Base-by-base conservation (phyloP, 2,113 vertebrate species). In the Zapus hudsonius region DNA sequence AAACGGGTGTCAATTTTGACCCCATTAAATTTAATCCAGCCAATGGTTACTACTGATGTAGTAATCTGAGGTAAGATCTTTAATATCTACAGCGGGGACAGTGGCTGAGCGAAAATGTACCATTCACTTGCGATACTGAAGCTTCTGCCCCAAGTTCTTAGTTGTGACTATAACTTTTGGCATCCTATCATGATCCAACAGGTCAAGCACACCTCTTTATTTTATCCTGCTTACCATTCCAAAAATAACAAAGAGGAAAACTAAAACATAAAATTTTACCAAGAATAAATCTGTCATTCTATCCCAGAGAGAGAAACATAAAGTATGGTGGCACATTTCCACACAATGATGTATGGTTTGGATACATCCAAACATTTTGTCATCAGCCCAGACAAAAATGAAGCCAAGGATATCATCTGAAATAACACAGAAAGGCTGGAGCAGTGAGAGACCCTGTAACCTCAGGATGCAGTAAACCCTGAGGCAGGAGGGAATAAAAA, bases 381-480 rank as follows among this genome's bases (percentile, higher is more conserved):
- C 1, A 4, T 73, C 55, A 0, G 38, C 55, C 73, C 38, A 76
- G 36, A n/a, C n/a, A 84, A 61, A 47, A 84, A 82, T 13, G 52
- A 63, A 85, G 8, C 29, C 36, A 44, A 57, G 66, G 72, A 85
- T 57, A 19, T 94, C 40, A 42, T 20, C 40, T 94, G 94, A 83
- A 97, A 92, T 47, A 94, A 84, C 15, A 85, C 2, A 47, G 66
- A 84, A 75, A 72, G 17, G 0, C 40, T 83, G 17, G 90, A 23
- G 17, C 16, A 87, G 52, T 64, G 83, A 93, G 11, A 66, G 72
- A 38, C 95, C 91, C 91, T 95, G 96, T 57, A 89, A 36, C 64
- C 64, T n/a, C 8, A 84, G 64, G 81, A 15, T 73, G 66, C 85
- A 61, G 86, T 44, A 23, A 96, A 82, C 33, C 44, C 23, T 16